phyloP scores from a whole-genome alignment of 2,888 invertebrate species.

The Tenthredo scrophulariae region DNA sequence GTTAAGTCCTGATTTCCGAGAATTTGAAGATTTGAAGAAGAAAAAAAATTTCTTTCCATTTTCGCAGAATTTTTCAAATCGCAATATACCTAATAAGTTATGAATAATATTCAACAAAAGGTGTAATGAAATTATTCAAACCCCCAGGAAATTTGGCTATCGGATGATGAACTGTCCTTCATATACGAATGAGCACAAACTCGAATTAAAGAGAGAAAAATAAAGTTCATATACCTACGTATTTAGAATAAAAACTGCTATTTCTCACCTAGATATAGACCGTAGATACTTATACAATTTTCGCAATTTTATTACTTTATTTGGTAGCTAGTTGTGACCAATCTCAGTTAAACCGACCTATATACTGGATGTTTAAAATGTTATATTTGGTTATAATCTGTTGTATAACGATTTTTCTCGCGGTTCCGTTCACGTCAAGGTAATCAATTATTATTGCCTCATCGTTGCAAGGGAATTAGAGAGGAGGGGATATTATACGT shows the following conservation, averaged over 20 bases:
- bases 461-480: background rate
- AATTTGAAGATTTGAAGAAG: background rate
- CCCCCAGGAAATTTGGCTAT: background rate
- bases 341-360: background rate
- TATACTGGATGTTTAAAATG: background rate
- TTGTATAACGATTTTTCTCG: conserved; percentile 7
- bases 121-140: background rate
- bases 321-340: conserved; percentile 7
- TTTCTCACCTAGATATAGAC: background rate
- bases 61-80: background rate
- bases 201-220: background rate
- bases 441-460: conserved; percentile 39
- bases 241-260: background rate
- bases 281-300: background rate
- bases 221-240: background rate
- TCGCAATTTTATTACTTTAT: conserved; percentile 20
- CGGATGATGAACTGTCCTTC: background rate
- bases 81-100: background rate
- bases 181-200: no score
- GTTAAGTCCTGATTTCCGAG: background rate
- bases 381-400: conserved; percentile 6
- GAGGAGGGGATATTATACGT: background rate
- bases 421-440: conserved; percentile 36
- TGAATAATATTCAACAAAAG: background rate
- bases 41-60: background rate